phyloP scores from a whole-genome alignment of 2,888 invertebrate genomes.

The Axea sp. region DNA sequence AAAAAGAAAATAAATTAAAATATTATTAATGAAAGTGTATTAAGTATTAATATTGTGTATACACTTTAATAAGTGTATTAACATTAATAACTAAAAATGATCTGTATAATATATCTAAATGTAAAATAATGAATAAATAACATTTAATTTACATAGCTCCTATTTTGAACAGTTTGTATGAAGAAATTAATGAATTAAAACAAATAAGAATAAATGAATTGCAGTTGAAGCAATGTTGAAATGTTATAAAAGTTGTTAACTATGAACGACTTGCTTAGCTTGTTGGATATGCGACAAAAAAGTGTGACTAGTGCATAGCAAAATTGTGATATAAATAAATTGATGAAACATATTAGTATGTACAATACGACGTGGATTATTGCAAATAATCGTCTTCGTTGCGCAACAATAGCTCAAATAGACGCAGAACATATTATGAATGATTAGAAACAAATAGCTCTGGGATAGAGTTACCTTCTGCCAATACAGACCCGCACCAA shows the following conservation, averaged over 20 bases:
- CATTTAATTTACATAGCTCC: no score
- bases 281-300: slow-evolving; percentile 52
- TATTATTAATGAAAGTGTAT: no score
- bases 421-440: slow-evolving; percentile 36
- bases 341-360: slow-evolving; percentile 52
- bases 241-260: slow-evolving; percentile 9
- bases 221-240: slow-evolving; percentile 17
- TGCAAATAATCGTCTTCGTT: slow-evolving; percentile 49
- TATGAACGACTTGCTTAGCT: slow-evolving; percentile 14
- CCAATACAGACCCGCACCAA: slow-evolving; percentile 78
- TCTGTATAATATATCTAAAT: no score
- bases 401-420: slow-evolving; percentile 38
- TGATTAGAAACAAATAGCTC: slow-evolving; percentile 65
- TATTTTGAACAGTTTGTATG: no score
- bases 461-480: slow-evolving; percentile 78
- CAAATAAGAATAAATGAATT: slow-evolving; percentile 4
- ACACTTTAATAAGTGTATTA: no score
- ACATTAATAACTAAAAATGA: no score
- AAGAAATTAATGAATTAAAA: slow-evolving; percentile 1
- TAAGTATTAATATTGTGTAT: no score
- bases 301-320: slow-evolving; percentile 31
- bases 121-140: neutral
- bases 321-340: slow-evolving; percentile 55
- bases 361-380: slow-evolving; percentile 46
- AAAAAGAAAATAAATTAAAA: no score